Evolutionary conservation across 2,797 vertebrate genomes (phyloP), one percentile per base, ranked within the genome.

Genomic region (Sebastes diaconus): DNA sequence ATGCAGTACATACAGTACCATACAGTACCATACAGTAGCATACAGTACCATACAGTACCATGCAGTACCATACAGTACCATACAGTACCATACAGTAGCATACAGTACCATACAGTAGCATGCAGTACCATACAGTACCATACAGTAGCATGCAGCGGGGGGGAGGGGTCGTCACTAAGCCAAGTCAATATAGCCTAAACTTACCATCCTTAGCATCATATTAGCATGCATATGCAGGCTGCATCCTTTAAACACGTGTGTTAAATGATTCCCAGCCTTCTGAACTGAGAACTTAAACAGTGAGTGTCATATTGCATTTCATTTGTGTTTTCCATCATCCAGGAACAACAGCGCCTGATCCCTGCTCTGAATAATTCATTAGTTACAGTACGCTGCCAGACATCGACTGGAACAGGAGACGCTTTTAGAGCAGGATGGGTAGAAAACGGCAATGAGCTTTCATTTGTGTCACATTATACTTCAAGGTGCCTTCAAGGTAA

Each of bases 301-400:
- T 36, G 59, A 77, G 61, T 59, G 68, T 81, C 73, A 57, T 46
- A 71, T 80, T 79, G 76, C 74, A 71, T 90, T 90, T 73, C 72
- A 82, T 85, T 85, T 84, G 78, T 77, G 79, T 80, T 78, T 57
- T 27, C 78, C 76, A 60, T 29, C 70, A 34, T 83, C 81, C 70
- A 87, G 86, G 77, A 88, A 79, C 75, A 90, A 84, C 80, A 65
- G 61, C 13, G 75, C 60, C 68, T 67, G 14, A 63, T 39, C 71
- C 64, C 63, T 32, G 75, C 80, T 66, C 69, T 93, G 88, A 93
- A 94, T 94, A 81, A 94, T 93, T 93, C 92, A 94, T 90, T 55
- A 77, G 82, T 78, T 69, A 64, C 84, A 87, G 74, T 79, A 69
- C 36, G 63, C 81, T 84, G 86, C 75, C 85, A 89, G 79, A 85